A percentile compares a stretch with the other conserved stretches of the same genome.
These are phyloP conservation scores for Caenorhabditis uteleia DNA, from an alignment of 2,888 invertebrate species.

Conservation along the genomic window DNA sequence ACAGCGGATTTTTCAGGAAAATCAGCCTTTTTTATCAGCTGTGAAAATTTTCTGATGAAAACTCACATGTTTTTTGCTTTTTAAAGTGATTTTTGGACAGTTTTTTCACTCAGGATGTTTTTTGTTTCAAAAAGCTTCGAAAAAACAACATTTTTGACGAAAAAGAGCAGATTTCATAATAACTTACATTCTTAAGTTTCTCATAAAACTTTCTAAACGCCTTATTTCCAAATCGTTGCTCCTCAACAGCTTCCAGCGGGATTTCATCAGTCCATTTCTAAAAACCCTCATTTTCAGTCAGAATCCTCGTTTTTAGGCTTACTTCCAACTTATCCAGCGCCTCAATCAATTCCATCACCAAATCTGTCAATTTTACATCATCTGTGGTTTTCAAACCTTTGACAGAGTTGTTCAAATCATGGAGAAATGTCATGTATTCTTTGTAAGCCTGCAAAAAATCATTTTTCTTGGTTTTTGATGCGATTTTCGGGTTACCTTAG, in stretches of 20 bases:
- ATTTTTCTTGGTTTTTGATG: not conserved
- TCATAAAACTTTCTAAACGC: slow-evolving; percentile 85
- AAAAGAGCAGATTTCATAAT: slow-evolving; percentile 7
- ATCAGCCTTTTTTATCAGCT: no score
- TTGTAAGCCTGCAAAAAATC: slow-evolving; percentile 54
- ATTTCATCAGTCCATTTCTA: slow-evolving; percentile 59
- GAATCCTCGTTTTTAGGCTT: slow-evolving; percentile 1
- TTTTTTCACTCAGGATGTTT: no score
- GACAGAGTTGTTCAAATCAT: slow-evolving; percentile 55
- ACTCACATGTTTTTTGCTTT: no score
- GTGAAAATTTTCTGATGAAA: no score
- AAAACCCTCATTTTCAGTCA: slow-evolving; percentile 4
- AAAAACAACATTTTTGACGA: no score
- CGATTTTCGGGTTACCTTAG: slow-evolving; percentile 44
- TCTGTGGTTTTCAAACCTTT: slow-evolving; percentile 45
- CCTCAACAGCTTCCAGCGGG: slow-evolving; percentile 60
- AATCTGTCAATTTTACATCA: slow-evolving; percentile 28
- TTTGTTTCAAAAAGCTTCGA: no score
- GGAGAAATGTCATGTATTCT: slow-evolving; percentile 57
- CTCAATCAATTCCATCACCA: slow-evolving; percentile 45
- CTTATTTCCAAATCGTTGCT: slow-evolving; percentile 91
- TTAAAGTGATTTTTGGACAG: no score
- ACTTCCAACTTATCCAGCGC: slow-evolving; percentile 50
- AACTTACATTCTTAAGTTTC: slow-evolving; percentile 75
- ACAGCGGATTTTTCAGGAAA: no score